Evolutionary conservation across 1,140 invertebrate genomes (phyloP).

Genomic region (Megalonaias nervosa): DNA sequence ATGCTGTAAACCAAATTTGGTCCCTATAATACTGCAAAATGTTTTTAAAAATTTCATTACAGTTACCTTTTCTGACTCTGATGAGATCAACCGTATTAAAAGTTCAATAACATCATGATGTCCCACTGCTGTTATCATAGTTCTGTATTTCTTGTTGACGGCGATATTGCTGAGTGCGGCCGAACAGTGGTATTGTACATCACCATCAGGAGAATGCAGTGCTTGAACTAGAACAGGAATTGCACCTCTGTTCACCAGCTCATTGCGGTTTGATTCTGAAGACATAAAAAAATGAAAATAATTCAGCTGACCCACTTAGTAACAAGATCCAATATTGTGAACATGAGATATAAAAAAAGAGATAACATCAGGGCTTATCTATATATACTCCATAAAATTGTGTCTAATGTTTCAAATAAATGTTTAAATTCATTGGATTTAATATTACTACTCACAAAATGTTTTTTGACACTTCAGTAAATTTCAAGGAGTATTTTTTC

Average conservation of each 20-base stretch:
- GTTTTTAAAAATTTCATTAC: background rate
- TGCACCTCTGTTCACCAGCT: slow-evolving; percentile 53
- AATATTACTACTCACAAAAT: too few species aligned
- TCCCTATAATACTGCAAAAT: background rate
- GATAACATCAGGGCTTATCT: too few species aligned
- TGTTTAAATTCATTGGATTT: too few species aligned
- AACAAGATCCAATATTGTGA: too few species aligned
- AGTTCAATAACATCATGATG: slow-evolving; percentile 53
- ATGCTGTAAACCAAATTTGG: background rate
- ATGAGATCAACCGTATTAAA: slow-evolving; percentile 47
- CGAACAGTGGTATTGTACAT: slow-evolving; percentile 59
- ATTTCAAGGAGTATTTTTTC: too few species aligned
- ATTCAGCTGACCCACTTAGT: too few species aligned
- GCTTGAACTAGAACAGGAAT: slow-evolving; percentile 54
- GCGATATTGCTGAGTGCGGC: slow-evolving; percentile 62
- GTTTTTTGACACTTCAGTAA: too few species aligned
- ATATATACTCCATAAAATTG: too few species aligned
- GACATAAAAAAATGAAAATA: slow-evolving; percentile 9
- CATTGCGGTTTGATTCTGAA: slow-evolving; percentile 59
- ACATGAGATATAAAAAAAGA: too few species aligned
- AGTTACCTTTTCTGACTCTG: slow-evolving; percentile 52
- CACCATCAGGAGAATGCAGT: slow-evolving; percentile 47
- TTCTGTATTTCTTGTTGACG: slow-evolving; percentile 59
- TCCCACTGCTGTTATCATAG: slow-evolving; percentile 64
- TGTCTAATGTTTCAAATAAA: too few species aligned